A percentile compares a stretch with the other conserved stretches of the same genome.
Evolutionary conservation across 2,888 invertebrate genomes (phyloP).

Genomic region (Eristalis pertinax): DNA sequence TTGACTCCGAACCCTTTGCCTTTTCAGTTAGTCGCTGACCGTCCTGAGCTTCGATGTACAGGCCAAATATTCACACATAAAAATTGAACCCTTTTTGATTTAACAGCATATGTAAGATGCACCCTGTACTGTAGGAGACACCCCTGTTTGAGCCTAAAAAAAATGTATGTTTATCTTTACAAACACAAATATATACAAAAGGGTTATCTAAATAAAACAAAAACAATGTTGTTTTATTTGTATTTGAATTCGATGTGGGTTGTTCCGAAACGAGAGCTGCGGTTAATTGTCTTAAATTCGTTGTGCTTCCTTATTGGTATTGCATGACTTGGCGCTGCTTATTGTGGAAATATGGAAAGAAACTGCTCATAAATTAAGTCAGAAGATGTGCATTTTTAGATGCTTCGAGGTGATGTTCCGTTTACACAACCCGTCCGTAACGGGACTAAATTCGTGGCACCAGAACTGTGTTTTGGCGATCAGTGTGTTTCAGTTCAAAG

Average conservation of each 20-base stretch:
- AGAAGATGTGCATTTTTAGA: not conserved
- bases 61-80: slow-evolving; percentile 16
- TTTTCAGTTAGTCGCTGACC: slow-evolving; percentile 20
- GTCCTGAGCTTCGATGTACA: slow-evolving; percentile 5
- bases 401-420: not conserved
- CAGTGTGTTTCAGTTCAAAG: not conserved
- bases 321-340: not conserved
- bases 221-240: slow-evolving; percentile 25
- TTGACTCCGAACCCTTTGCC: slow-evolving; percentile 20
- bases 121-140: slow-evolving; percentile 34
- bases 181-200: slow-evolving; percentile 57
- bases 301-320: not conserved
- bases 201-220: slow-evolving; percentile 53
- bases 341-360: not conserved
- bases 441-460: not conserved
- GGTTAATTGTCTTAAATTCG: not conserved
- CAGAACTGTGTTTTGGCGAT: not conserved
- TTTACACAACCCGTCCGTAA: not conserved
- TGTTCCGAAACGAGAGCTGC: not conserved
- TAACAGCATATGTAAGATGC: slow-evolving; percentile 26
- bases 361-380: not conserved
- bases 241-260: not conserved
- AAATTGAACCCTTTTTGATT: slow-evolving; percentile 21
- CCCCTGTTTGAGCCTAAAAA: slow-evolving; percentile 42
- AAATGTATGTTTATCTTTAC: slow-evolving; percentile 57